Evolutionary conservation across 2,113 vertebrate species (phyloP).

Genomic region (Gymnobelideus leadbeateri): DNA sequence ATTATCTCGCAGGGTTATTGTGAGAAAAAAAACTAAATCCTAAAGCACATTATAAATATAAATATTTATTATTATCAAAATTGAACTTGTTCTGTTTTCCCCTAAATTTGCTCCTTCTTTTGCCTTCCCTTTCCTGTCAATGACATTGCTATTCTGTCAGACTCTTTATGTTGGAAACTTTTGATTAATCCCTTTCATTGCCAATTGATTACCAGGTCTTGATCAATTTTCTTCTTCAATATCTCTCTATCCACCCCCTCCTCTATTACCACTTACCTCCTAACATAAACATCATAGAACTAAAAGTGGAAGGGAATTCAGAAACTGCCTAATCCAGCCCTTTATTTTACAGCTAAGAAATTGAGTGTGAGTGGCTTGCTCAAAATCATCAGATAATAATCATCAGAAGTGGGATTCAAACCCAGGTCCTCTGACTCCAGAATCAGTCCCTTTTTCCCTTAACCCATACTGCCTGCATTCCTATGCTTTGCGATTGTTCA

Average conservation of each 20-base stretch:
- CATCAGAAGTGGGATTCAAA: background rate
- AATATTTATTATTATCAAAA: too few relatives aligned
- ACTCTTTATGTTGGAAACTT: background rate
- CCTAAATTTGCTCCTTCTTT: background rate
- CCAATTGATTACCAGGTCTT: slow-evolving; percentile 14
- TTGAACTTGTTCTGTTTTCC: background rate
- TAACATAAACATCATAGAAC: too few relatives aligned
- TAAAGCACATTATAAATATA: too few relatives aligned
- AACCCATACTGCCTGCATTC: background rate
- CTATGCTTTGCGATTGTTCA: too few relatives aligned
- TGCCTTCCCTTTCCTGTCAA: background rate
- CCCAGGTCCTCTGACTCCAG: too few relatives aligned
- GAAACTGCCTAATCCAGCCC: too few relatives aligned
- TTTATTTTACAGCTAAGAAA: background rate
- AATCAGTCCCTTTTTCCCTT: too few relatives aligned
- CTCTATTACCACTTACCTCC: background rate
- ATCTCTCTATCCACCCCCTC: background rate
- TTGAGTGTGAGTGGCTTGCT: background rate
- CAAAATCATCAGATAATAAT: background rate
- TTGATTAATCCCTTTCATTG: background rate
- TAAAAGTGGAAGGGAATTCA: too few relatives aligned
- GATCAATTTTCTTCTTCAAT: background rate
- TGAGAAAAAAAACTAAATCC: too few relatives aligned
- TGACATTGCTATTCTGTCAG: background rate
- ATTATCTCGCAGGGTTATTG: too few relatives aligned